Evolutionary conservation across 2,113 vertebrate genomes (phyloP), one percentile per base, ranked within the genome.

Genomic region (Pygoscelis adeliae): DNA sequence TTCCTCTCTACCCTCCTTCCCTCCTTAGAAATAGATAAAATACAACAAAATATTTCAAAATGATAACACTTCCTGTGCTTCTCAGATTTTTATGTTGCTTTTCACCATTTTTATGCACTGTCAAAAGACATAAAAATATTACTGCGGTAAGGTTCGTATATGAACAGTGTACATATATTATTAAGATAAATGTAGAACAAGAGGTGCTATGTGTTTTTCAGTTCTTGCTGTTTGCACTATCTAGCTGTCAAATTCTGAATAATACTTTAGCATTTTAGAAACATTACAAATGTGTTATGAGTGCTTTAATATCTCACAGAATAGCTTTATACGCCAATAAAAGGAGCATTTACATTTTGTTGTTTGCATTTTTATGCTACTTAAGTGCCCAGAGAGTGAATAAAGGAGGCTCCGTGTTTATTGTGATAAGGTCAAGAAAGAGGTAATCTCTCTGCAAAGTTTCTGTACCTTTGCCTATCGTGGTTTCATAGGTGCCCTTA

Each of bases 321-420:
- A 89, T 71, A 79, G 53, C 58, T 96, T 95, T 97, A 96, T 85
- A 87, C 42, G 29, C 70, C 74, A 79, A 95, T 96, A 94, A 95
- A 95, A 93, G 7, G 15, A 74, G 25, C 46, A 95, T 97, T 95
- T 95, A 79, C 34, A 73, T 95, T 94, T 92, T 73, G 44, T 65
- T 96, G 65, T 96, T 96, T 93, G 66, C 65, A 59, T 72, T 95
- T 96, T 97, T 97, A 91, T 16, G 22, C 20, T 65, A 32, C 78
- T 61, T 89, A 94, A 96, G 80, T 58, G 70, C 74, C 53, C n/a
- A 66, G 70, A 81, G 38, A 74, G 59, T 53, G 36, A 79, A 87
- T 84, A 63, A 21, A 91, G 52, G 65, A 95, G 5, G 3, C 5
- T 72, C 12, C 1, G 4, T 76, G 85, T 94, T 92, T 94, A 84